A percentile compares a stretch with the other conserved stretches of the same genome.
These are phyloP conservation scores for Catharus fuscescens DNA, from an alignment of 2,113 vertebrate genomes.

Conservation along the genomic window DNA sequence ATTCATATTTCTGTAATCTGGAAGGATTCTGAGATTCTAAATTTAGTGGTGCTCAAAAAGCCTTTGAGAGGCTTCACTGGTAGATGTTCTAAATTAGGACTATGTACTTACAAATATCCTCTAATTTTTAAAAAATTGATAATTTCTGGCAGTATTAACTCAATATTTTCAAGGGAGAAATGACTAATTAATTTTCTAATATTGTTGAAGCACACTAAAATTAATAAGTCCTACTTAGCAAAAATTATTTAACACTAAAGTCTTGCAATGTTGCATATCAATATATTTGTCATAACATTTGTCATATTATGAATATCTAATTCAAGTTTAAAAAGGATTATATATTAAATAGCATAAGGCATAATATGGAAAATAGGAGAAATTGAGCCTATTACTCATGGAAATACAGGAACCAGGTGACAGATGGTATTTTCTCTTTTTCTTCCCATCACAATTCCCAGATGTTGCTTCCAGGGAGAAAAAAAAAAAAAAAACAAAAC, in stretches of 20 bases:
- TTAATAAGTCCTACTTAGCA: background rate
- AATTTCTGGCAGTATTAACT: background rate
- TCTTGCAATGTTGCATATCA: background rate
- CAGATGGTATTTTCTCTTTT: background rate
- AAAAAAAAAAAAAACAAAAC: background rate
- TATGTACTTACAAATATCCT: background rate
- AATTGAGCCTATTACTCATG: background rate
- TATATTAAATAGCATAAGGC: background rate
- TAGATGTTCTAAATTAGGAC: background rate
- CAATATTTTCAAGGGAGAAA: conserved; percentile 5
- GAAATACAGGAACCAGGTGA: background rate
- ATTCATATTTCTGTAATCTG: conserved; percentile 1
- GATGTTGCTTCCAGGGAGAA: background rate
- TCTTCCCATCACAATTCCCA: background rate
- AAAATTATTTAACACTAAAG: background rate
- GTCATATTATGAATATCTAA: background rate
- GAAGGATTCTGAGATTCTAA: background rate
- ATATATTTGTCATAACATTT: background rate
- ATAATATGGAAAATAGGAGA: background rate
- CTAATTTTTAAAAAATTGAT: conserved; percentile 19
- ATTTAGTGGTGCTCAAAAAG: background rate
- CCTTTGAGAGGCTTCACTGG: background rate
- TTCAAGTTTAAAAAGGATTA: background rate
- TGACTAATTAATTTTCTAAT: conserved; percentile 19
- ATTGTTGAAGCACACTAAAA: background rate